Base-by-base conservation (phyloP, 2,797 vertebrate species). In the Dicrostonyx torquatus region DNA sequence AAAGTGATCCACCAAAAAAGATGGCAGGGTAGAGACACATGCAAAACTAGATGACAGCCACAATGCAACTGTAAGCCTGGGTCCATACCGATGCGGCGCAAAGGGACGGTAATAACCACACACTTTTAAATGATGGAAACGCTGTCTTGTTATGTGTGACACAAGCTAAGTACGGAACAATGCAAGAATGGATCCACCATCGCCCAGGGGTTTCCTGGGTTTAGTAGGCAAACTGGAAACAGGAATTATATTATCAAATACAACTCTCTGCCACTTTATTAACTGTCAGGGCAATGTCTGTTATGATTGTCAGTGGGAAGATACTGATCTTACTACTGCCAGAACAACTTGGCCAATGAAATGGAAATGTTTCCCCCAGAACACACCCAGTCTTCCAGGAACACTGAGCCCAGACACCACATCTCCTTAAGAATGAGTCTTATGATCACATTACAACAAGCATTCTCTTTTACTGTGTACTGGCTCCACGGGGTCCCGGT, bases 121-220 rank as follows among this genome's bases (percentile, higher is more conserved):
- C 0, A 82, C 98, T 96, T 97, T 96, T 95, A 96, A 97, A 96
- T 97, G 96, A 2, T 94, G 83, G 87, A 97, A 98, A 98, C 40
- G 94, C 97, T 97, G 93, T 94, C 97, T 95, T 97, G 97, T 97
- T 97, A 97, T 96, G 97, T 94, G 97, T 98, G 98, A 98, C 98
- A 96, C 58, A 77, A 97, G 97, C 96, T 97, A 98, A 98, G 97
- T 97, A 97, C 97, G 97, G 97, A 97, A 96, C 97, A 97, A 98
- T n/a, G 53, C 76, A 92, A 97, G 91, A 97, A 95, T 89, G 78
- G 73, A 97, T 97, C 97, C 98, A 92, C 97, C 98, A 97, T 96
- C 83, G 97, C 98, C 97, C 96, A 95, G 97, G 96, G 97, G 96
- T 95, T 97, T 97, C 96, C 20, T 43, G 93, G 95, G 95, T 92